Conservation (phyloP, 2,888 invertebrate species). For the Stenoptilia bipunctidactyla region DNA sequence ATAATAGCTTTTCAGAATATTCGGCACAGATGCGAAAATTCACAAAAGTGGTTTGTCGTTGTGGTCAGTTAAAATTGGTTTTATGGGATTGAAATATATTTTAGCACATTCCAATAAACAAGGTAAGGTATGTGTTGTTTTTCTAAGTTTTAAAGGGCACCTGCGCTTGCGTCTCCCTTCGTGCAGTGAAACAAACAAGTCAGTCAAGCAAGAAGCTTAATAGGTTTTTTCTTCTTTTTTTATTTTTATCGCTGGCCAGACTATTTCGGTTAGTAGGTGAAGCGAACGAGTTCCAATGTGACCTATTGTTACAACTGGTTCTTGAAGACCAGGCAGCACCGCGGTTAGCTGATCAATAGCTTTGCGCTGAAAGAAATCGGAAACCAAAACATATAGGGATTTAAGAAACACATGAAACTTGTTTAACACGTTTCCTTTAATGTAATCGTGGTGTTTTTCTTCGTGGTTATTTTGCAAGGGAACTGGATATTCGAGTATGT, state of each 20-base stretch:
- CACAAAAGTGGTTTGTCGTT: slow-evolving; percentile 20
- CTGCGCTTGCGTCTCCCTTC: neutral
- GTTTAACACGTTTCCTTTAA: slow-evolving; percentile 40
- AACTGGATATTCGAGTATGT: slow-evolving; percentile 21
- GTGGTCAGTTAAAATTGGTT: too few species aligned
- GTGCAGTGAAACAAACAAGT: neutral
- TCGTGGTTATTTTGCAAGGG: slow-evolving; percentile 23
- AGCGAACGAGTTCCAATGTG: neutral
- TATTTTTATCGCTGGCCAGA: neutral
- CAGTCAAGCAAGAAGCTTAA: too few species aligned
- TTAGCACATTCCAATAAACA: slow-evolving; percentile 15
- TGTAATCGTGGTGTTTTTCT: slow-evolving; percentile 23
- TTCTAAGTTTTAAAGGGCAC: too few species aligned
- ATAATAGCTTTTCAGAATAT: slow-evolving; percentile 48
- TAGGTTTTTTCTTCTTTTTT: neutral
- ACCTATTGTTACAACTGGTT: neutral
- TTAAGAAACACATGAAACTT: slow-evolving; percentile 32
- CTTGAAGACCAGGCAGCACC: neutral
- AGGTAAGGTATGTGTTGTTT: neutral
- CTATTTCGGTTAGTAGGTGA: neutral
- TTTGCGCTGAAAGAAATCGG: slow-evolving; percentile 35
- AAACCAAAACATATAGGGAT: slow-evolving; percentile 34
- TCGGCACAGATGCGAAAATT: slow-evolving; percentile 44
- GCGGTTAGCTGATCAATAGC: neutral
- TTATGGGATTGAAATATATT: slow-evolving; percentile 21